Percentiles rank a stretch among this genome's conserved stretches.
These are phyloP conservation scores for Hipposideros larvatus DNA, from an alignment of 2,797 vertebrate genomes.

Conservation along the genomic window DNA sequence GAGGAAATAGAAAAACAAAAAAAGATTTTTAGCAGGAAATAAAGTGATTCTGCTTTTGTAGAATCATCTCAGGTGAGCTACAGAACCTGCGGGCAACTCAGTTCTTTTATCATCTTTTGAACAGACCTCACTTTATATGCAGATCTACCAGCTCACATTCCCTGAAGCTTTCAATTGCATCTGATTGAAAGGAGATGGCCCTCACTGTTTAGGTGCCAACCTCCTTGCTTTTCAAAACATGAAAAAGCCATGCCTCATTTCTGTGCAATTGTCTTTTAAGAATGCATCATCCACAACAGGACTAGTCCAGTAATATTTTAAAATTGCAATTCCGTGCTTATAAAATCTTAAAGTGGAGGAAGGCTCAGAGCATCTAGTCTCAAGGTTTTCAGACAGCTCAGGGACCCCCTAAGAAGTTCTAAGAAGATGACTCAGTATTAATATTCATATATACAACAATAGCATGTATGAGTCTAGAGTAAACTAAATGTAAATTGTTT, in stretches of 20 bases:
- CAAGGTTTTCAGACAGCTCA: not conserved
- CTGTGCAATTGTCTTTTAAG: conserved; percentile 30
- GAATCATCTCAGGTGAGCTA: not conserved
- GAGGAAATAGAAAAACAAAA: not conserved
- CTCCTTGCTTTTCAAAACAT: not conserved
- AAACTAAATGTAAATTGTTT: not conserved
- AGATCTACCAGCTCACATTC: not conserved
- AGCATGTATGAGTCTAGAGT: not conserved
- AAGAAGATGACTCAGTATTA: not conserved
- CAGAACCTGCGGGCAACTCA: not conserved
- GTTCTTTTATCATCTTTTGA: not conserved
- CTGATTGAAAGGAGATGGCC: not conserved
- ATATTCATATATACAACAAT: not conserved
- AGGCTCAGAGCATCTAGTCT: not conserved
- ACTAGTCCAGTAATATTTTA: not conserved
- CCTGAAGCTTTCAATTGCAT: not conserved
- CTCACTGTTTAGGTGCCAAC: not conserved
- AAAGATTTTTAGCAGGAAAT: conserved; percentile 5
- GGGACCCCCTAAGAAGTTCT: not conserved
- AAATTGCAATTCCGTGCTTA: not conserved
- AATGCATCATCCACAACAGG: conserved; percentile 4
- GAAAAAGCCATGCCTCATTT: conserved; percentile 38
- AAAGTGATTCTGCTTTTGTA: not conserved
- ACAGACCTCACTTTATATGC: not conserved
- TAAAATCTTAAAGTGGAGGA: not conserved